Base-by-base conservation (phyloP, 2,888 invertebrate species). In the Chaetogeoica ovagalla region DNA sequence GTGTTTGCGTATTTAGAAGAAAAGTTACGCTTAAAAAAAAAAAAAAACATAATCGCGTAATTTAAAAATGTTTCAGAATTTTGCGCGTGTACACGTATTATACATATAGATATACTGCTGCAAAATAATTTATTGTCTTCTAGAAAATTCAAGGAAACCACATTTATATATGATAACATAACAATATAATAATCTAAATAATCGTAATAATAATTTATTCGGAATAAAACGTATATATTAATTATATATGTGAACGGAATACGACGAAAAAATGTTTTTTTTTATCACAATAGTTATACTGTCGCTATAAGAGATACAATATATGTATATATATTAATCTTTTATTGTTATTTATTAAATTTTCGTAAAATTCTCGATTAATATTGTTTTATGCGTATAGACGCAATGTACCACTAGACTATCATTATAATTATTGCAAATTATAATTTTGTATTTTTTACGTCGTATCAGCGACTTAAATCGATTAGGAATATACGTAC, bases 11-110 rank as follows among this genome's bases (percentile, higher is more conserved):
- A 30, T 30, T 30, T 30, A 30, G 15, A 48, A 13, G 48, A 13
- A 48, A 48, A 11, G 11, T 48, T 48, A 48, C 48, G 48, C 15
- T 13, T 1, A 48, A 11, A 30, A 43, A 43, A 48, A 48, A 9
- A 13, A 13, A 48, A 43, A 4, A 48, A 13, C 13, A 13, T 39
- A 55, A 55, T 65, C 39, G 63, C 55, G 39, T n/a, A 57, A 37
- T 73, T 62, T 62, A 2, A 30, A n/a, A 62, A 65, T 65, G 48
- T 65, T 55, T 65, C 17, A 37, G 37, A 74, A 65, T 74, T 21
- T 21, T 60, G 59, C 43, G 43, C 11, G 43, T 43, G 11, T 48
- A 43, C 43, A 7, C 43, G 7, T 9, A 43, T 43, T 43, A 48
- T 48, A 48, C 13, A 11, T n/a, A 7, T 21, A 23, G n/a, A 39